A percentile compares a stretch with the other conserved stretches of the same genome.
Evolutionary conservation across 2,888 invertebrate genomes (phyloP).

Genomic region (Eupeodes latifasciatus): DNA sequence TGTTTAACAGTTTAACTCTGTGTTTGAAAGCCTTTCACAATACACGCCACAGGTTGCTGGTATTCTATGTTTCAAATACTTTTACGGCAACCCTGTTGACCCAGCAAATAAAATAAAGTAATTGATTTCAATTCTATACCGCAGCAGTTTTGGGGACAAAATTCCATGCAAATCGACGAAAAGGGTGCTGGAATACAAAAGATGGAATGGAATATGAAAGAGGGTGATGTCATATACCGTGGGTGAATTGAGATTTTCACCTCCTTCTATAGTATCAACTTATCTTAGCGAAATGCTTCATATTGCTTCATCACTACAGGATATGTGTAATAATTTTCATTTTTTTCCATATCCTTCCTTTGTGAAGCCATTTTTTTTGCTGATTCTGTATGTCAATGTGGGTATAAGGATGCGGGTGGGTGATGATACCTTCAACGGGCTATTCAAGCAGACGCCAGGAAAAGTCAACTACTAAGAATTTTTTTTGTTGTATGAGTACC

Average conservation of each 20-base stretch:
- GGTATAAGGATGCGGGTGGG: constrained; percentile 7
- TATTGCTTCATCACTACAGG: constrained; percentile 71
- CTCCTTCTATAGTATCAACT: constrained; percentile 61
- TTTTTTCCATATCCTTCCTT: constrained; percentile 51
- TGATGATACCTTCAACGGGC: constrained; percentile 35
- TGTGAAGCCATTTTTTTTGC: constrained; percentile 20
- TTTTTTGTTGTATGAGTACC: constrained; percentile 8
- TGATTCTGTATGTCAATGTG: constrained; percentile 13
- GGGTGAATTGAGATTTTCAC: constrained; percentile 43
- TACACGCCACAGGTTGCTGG: no score
- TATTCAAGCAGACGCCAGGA: constrained; percentile 73
- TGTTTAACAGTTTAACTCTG: no score
- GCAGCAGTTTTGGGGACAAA: neutral
- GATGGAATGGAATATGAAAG: constrained; percentile 4
- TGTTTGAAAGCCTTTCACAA: no score
- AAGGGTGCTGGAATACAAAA: constrained; percentile 31
- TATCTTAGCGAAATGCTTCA: constrained; percentile 73
- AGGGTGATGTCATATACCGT: constrained; percentile 67
- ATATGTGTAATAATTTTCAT: constrained; percentile 74
- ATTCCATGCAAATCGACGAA: constrained; percentile 46
- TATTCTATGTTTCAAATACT: neutral
- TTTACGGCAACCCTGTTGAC: constrained; percentile 43
- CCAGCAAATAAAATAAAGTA: constrained; percentile 76
- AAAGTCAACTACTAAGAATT: constrained; percentile 58
- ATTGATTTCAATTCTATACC: constrained; percentile 75